phyloP scores from a whole-genome alignment of 2,888 invertebrate genomes.

The Bembecia ichneumoniformis region DNA sequence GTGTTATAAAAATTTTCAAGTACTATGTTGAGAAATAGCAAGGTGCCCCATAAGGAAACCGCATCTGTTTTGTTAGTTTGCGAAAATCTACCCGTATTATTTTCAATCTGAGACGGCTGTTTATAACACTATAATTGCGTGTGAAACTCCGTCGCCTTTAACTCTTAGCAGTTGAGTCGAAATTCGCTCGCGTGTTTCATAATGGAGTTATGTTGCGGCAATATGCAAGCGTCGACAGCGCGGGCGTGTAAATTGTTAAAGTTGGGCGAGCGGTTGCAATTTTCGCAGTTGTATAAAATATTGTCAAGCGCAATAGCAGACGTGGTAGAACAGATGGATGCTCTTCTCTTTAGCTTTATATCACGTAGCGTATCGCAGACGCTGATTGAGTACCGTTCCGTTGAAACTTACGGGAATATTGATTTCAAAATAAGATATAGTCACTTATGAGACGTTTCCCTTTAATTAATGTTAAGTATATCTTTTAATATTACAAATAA shows the following conservation, averaged over 20 bases:
- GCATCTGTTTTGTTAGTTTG: not conserved
- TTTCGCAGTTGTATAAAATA: slow-evolving; percentile 60
- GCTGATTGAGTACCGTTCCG: slow-evolving; percentile 19
- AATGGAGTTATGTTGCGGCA: slow-evolving; percentile 4
- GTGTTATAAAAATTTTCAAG: no score
- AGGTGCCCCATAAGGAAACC: not conserved
- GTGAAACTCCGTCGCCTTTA: not conserved
- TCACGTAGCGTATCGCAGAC: slow-evolving; percentile 31
- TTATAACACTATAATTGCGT: slow-evolving; percentile 15
- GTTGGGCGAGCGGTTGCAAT: slow-evolving; percentile 57
- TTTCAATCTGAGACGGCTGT: slow-evolving; percentile 14
- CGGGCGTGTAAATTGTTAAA: slow-evolving; percentile 57
- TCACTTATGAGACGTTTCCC: no score
- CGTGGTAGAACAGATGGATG: slow-evolving; percentile 34
- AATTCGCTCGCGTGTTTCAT: not conserved
- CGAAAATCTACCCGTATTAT: slow-evolving; percentile 1
- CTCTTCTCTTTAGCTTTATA: slow-evolving; percentile 40
- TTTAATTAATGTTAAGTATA: no score
- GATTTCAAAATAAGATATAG: not conserved
- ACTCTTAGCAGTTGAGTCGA: not conserved
- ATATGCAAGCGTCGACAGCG: slow-evolving; percentile 14
- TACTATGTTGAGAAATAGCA: no score
- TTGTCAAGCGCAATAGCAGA: slow-evolving; percentile 41
- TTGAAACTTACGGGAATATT: not conserved
- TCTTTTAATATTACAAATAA: no score